Evolutionary conservation across 2,113 vertebrate genomes (phyloP).

Genomic region (Carassius gibelio): DNA sequence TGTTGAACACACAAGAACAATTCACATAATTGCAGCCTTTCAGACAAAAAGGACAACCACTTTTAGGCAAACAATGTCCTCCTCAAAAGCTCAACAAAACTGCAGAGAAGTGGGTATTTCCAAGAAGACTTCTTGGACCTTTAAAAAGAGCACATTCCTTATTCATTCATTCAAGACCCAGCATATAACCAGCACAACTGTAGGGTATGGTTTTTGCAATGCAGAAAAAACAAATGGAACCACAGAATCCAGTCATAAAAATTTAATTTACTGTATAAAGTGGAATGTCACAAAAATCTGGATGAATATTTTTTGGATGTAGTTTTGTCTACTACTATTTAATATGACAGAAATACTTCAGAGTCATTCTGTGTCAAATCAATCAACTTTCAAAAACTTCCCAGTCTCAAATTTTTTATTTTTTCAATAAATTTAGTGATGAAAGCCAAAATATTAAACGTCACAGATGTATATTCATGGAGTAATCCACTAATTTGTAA

Average conservation of each 20-base stretch:
- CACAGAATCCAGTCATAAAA: not conserved
- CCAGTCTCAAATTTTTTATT: too few relatives aligned
- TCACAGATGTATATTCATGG: too few relatives aligned
- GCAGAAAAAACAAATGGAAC: not conserved
- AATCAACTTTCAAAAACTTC: too few relatives aligned
- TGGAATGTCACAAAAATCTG: not conserved
- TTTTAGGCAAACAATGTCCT: constrained; percentile 20
- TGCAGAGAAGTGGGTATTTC: not conserved
- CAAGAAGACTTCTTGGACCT: not conserved
- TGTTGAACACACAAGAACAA: constrained; percentile 15
- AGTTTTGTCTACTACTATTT: too few relatives aligned
- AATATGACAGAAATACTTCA: too few relatives aligned
- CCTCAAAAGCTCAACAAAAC: constrained; percentile 7
- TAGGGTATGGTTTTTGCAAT: not conserved
- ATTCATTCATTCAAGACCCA: not conserved
- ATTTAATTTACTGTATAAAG: not conserved
- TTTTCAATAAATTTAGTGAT: too few relatives aligned
- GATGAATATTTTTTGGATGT: too few relatives aligned
- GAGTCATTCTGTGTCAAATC: too few relatives aligned
- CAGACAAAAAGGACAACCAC: not conserved
- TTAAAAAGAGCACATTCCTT: constrained; percentile 17
- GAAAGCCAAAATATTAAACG: too few relatives aligned
- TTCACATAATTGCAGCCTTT: constrained; percentile 24
- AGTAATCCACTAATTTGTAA: too few relatives aligned
- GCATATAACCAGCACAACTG: not conserved